Percentiles rank a stretch among this genome's conserved stretches.
Conservation (phyloP, 53 echinoderm and acorn worm species). For the Glandiceps talaboti region DNA sequence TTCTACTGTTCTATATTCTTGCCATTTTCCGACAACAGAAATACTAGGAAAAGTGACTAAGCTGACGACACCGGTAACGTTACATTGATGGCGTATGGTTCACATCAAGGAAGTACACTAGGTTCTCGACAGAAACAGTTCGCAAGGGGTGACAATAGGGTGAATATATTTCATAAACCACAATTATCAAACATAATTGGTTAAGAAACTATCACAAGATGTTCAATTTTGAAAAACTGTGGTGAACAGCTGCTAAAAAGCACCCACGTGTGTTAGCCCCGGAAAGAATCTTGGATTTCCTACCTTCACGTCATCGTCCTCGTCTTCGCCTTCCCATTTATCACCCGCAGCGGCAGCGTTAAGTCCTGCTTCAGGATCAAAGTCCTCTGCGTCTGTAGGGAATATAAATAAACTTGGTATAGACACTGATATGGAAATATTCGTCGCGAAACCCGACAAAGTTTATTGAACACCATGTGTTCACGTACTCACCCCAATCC, state of each 20-base stretch:
- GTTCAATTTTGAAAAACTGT: background rate
- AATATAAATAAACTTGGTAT: background rate
- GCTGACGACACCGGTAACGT: no score
- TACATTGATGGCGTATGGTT: no score
- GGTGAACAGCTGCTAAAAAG: background rate
- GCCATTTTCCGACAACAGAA: no score
- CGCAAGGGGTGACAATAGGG: no score
- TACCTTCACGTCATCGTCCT: slow-evolving; percentile 70
- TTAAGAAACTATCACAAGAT: background rate
- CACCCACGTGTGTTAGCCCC: no score
- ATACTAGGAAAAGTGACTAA: no score
- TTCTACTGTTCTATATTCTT: no score
- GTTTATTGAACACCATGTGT: slow-evolving; percentile 7
- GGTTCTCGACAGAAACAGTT: no score
- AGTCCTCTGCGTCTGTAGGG: slow-evolving; percentile 66
- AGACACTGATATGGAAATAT: background rate
- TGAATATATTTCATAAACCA: no score
- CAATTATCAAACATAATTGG: background rate
- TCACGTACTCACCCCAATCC: slow-evolving; percentile 49
- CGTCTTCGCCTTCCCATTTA: slow-evolving; percentile 94
- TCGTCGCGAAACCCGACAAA: background rate
- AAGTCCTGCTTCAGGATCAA: slow-evolving; percentile 70
- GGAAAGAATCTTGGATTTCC: no score
- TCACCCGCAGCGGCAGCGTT: slow-evolving; percentile 17
- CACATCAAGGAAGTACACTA: no score